Percentiles rank a stretch among this genome's conserved stretches.
Evolutionary conservation across 2,113 vertebrate species (phyloP).

Genomic region (Sylvia atricapilla): DNA sequence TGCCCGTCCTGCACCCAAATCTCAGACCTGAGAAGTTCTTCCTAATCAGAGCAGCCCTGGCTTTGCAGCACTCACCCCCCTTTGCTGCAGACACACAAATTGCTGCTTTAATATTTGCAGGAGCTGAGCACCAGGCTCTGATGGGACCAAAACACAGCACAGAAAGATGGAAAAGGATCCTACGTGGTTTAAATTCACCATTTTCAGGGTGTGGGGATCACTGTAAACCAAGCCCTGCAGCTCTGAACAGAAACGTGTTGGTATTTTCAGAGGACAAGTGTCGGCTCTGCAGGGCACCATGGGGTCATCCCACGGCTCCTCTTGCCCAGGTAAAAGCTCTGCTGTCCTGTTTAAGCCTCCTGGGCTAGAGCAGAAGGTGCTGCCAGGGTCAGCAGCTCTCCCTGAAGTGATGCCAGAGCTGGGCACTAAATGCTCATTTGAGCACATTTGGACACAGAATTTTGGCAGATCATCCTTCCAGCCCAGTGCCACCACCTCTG

Average conservation of each 20-base stretch:
- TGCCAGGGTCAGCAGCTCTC: not conserved
- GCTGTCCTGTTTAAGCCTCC: not conserved
- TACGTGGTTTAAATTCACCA: accelerated
- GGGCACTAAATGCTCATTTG: not conserved
- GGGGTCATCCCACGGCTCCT: not conserved
- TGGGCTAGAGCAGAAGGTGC: not conserved
- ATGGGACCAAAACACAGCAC: not conserved
- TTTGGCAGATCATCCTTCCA: not conserved
- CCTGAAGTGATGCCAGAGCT: not conserved
- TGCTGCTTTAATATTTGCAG: not conserved
- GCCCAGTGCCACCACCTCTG: not conserved
- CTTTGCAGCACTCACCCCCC: not conserved
- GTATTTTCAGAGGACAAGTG: accelerated
- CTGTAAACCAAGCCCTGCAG: not conserved
- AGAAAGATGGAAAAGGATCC: not conserved
- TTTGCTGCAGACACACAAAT: not conserved
- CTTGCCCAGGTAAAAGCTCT: not conserved
- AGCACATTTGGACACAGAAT: not conserved
- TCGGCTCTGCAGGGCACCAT: not conserved
- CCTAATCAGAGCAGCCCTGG: not conserved
- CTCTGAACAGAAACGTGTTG: accelerated
- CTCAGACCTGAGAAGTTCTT: not conserved
- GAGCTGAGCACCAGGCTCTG: not conserved
- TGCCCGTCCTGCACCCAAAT: not conserved
- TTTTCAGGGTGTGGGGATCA: not conserved